A percentile compares a stretch with the other conserved stretches of the same genome.
phyloP scores from a whole-genome alignment of 2,113 vertebrate species.

The Meleagris gallopavo region DNA sequence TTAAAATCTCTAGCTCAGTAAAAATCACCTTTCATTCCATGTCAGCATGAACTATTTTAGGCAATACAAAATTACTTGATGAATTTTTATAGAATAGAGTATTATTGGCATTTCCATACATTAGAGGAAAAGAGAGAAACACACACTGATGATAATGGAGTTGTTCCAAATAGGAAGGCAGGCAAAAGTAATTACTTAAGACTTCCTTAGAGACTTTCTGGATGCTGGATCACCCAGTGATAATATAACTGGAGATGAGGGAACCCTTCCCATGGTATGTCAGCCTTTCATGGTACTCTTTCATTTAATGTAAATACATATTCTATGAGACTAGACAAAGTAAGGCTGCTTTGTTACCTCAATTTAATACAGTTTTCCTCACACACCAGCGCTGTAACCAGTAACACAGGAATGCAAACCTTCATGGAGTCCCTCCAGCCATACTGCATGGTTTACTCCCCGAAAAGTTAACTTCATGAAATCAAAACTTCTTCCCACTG shows the following conservation, averaged over 20 bases:
- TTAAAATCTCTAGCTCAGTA: background rate
- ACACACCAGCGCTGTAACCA: background rate
- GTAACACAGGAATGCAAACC: background rate
- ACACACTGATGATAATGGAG: background rate
- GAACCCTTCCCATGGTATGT: background rate
- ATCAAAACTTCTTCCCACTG: background rate
- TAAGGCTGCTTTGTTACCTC: background rate
- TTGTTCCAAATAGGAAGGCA: background rate
- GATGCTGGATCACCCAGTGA: background rate
- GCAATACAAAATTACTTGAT: background rate
- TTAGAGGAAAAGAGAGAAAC: background rate
- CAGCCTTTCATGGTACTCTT: background rate
- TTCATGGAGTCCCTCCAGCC: background rate
- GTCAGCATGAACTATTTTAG: background rate
- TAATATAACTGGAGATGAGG: background rate
- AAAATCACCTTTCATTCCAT: background rate
- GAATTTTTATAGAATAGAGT: slow-evolving; percentile 1
- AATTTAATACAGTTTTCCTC: background rate
- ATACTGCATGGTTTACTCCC: background rate
- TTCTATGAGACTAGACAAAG: background rate
- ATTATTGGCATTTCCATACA: slow-evolving; percentile 27
- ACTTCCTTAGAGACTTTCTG: background rate
- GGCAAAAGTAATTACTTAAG: background rate
- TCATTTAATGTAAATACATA: background rate
- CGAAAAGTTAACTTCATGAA: background rate